A percentile compares a stretch with the other conserved stretches of the same genome.
These are phyloP conservation scores for Eutrigla gurnardus DNA, from an alignment of 2,797 vertebrate species.

Conservation along the genomic window DNA sequence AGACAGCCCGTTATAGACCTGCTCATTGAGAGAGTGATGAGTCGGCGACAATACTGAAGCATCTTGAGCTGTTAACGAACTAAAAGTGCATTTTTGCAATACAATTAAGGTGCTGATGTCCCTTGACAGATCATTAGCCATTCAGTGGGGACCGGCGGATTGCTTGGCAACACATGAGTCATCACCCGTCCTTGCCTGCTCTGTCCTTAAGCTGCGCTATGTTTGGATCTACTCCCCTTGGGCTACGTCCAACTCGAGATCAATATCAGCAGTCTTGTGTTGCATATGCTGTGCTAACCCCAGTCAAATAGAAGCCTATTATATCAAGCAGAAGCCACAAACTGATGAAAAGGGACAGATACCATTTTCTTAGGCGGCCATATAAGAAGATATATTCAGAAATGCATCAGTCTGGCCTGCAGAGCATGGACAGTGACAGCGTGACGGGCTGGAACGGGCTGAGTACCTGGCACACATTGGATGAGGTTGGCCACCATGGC, in stretches of 20 bases:
- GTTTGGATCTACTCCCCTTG: constrained; percentile 52
- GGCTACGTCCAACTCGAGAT: constrained; percentile 58
- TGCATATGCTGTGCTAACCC: constrained; percentile 6
- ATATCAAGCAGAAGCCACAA: constrained; percentile 33
- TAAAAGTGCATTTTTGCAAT: constrained; percentile 31
- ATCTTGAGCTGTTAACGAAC: constrained; percentile 24
- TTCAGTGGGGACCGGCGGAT: constrained; percentile 41
- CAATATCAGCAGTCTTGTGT: constrained; percentile 53
- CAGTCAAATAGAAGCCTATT: constrained; percentile 16
- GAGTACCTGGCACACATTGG: constrained; percentile 95
- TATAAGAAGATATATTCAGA: constrained; percentile 9
- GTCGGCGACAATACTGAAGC: constrained; percentile 17
- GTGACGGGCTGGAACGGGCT: background rate
- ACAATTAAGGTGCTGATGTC: constrained; percentile 14
- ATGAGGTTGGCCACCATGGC: constrained; percentile 99
- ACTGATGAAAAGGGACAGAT: constrained; percentile 11
- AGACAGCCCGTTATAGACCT: constrained; percentile 9
- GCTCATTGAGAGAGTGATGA: constrained; percentile 13
- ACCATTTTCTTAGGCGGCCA: constrained; percentile 7
- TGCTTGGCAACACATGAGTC: constrained; percentile 54
- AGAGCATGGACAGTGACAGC: constrained; percentile 9
- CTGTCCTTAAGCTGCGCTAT: constrained; percentile 61
- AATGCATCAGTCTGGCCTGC: constrained; percentile 21
- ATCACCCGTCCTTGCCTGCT: constrained; percentile 52
- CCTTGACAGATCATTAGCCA: constrained; percentile 45